phyloP scores from a whole-genome alignment of 1,140 invertebrate species.

The Zaprionus davidi region DNA sequence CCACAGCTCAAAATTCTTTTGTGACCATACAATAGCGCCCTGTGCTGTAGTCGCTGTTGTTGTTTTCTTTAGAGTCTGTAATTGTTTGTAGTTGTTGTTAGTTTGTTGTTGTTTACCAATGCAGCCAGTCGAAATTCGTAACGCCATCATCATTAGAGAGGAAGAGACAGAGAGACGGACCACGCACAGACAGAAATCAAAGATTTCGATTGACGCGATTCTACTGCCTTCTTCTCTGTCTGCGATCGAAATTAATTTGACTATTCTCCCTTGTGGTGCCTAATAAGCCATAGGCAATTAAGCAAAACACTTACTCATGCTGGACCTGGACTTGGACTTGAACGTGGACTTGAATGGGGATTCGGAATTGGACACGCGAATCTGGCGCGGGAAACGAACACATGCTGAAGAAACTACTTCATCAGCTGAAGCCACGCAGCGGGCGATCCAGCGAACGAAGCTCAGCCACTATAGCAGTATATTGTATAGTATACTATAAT shows the following conservation, averaged over 20 bases:
- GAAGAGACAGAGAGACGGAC: slow-evolving; percentile 12
- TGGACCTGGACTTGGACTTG: slow-evolving; percentile 26
- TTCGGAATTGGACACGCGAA: slow-evolving; percentile 57
- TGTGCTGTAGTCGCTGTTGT: slow-evolving; percentile 14
- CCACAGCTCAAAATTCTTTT: slow-evolving; percentile 65
- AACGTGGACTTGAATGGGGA: background rate
- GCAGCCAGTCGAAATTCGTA: slow-evolving; percentile 77
- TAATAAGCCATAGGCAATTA: slow-evolving; percentile 83
- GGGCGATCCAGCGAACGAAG: slow-evolving; percentile 48
- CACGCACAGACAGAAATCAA: slow-evolving; percentile 50
- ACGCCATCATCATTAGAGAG: slow-evolving; percentile 79
- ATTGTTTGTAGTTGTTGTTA: slow-evolving; percentile 56
- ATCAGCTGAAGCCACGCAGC: slow-evolving; percentile 66
- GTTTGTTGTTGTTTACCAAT: slow-evolving; percentile 43
- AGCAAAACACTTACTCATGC: slow-evolving; percentile 83
- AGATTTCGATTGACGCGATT: slow-evolving; percentile 39
- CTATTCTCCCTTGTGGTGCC: slow-evolving; percentile 70
- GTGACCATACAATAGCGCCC: slow-evolving; percentile 58
- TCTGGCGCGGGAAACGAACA: slow-evolving; percentile 38
- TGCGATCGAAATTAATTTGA: slow-evolving; percentile 77
- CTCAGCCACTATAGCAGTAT: slow-evolving; percentile 19
- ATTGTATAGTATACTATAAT: background rate
- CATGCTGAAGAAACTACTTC: slow-evolving; percentile 64
- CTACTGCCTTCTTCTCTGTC: slow-evolving; percentile 20
- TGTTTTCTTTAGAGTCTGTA: slow-evolving; percentile 38